A percentile compares a stretch with the other conserved stretches of the same genome.
Conservation (phyloP, 2,888 invertebrate genomes). For the Eledona agricola region DNA sequence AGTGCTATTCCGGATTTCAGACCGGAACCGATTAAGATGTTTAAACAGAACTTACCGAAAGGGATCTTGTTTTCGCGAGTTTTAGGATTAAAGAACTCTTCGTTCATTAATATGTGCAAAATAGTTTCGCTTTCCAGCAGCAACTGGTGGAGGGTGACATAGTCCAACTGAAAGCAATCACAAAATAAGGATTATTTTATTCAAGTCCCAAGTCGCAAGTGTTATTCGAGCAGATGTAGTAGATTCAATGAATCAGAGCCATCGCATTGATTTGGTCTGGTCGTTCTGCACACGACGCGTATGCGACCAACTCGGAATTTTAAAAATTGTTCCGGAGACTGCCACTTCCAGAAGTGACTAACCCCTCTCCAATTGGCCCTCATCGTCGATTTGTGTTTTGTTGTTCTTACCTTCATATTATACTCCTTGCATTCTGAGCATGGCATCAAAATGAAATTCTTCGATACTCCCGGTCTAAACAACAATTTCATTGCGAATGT, state of each 20-base stretch:
- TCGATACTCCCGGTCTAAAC: slow-evolving; percentile 85
- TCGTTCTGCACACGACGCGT: slow-evolving; percentile 39
- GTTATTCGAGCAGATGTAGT: slow-evolving; percentile 40
- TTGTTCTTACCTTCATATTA: slow-evolving; percentile 71
- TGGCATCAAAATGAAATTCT: slow-evolving; percentile 82
- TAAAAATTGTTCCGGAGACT: slow-evolving; percentile 24
- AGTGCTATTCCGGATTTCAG: too few relatives aligned
- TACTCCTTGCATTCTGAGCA: slow-evolving; percentile 78
- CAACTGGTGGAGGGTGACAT: slow-evolving; percentile 82
- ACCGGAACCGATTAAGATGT: slow-evolving; percentile 43
- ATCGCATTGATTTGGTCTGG: slow-evolving; percentile 29
- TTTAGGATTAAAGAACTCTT: slow-evolving; percentile 80
- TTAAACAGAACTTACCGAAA: slow-evolving; percentile 79
- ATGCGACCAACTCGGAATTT: slow-evolving; percentile 50
- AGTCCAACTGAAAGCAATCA: slow-evolving; percentile 72
- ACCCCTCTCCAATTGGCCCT: slow-evolving; percentile 23
- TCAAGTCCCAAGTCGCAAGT: slow-evolving; percentile 39
- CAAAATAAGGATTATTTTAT: slow-evolving; percentile 38
- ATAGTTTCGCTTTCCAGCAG: slow-evolving; percentile 82
- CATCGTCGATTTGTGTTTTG: slow-evolving; percentile 18
- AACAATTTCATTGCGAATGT: slow-evolving; percentile 76
- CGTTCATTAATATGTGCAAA: slow-evolving; percentile 84
- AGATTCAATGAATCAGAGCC: slow-evolving; percentile 19
- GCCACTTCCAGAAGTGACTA: slow-evolving; percentile 15
- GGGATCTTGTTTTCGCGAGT: slow-evolving; percentile 76